Evolutionary conservation across 2,113 vertebrate genomes (phyloP).

Genomic region (Bubo blakistoni): DNA sequence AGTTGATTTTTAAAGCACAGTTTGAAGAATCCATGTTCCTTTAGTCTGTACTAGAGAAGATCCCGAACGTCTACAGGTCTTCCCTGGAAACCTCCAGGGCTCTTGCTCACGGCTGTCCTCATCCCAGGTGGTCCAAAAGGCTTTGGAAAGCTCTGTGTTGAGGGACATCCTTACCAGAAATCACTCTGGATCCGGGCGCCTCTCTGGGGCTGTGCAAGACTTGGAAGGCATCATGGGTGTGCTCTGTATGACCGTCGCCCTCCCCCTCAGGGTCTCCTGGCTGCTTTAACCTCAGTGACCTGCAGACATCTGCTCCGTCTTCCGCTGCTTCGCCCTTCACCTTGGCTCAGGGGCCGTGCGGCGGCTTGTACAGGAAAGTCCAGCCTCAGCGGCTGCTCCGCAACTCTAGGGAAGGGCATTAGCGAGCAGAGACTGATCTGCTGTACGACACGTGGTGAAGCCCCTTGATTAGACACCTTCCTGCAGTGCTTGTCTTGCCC

Average conservation of each 20-base stretch:
- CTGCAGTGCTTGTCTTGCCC: background rate
- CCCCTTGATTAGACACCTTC: background rate
- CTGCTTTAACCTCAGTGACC: background rate
- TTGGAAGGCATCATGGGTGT: background rate
- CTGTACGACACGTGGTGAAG: background rate
- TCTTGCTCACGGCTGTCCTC: background rate
- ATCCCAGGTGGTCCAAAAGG: rapidly evolving
- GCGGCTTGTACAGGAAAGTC: background rate
- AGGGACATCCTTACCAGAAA: background rate
- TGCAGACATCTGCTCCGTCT: background rate
- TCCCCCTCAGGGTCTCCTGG: background rate
- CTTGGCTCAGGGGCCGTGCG: background rate
- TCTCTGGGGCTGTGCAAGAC: background rate
- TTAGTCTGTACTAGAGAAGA: background rate
- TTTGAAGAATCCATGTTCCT: background rate
- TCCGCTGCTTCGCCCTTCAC: rapidly evolving
- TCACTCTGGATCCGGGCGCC: background rate
- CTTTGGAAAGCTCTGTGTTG: background rate
- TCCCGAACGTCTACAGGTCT: background rate
- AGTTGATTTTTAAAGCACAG: background rate
- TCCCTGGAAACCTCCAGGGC: background rate
- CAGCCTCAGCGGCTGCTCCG: rapidly evolving
- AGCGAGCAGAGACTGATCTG: background rate
- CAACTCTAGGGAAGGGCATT: background rate
- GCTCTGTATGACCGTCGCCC: rapidly evolving